Conservation (phyloP, 2,888 invertebrate genomes). For the Pocota personata region DNA sequence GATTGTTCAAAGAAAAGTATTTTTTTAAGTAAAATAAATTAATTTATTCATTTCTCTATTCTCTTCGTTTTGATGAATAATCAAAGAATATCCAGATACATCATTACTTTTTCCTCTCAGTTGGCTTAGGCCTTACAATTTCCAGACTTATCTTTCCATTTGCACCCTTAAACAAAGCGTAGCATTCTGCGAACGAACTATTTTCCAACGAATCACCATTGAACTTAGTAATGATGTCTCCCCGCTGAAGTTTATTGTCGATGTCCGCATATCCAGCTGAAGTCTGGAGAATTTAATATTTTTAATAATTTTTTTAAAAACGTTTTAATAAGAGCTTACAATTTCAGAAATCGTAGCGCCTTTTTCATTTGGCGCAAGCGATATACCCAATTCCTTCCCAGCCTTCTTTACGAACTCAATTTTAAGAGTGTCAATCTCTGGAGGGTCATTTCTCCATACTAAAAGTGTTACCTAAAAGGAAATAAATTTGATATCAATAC, state of each 20-base stretch:
- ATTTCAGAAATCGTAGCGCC: conserved; percentile 97
- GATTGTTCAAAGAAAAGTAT: too few species aligned
- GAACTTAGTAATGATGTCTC: conserved; percentile 94
- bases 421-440: conserved; percentile 89
- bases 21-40: not conserved
- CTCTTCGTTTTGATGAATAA: not conserved
- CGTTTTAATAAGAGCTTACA: conserved; percentile 85
- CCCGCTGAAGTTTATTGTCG: conserved; percentile 95
- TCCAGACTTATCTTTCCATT: conserved; percentile 92
- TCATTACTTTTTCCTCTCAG: conserved; percentile 67
- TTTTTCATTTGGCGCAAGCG: conserved; percentile 90
- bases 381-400: conserved; percentile 94
- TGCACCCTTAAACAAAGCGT: conserved; percentile 94
- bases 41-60: not conserved
- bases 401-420: conserved; percentile 94
- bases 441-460: conserved; percentile 91
- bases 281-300: conserved; percentile 84
- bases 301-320: not conserved
- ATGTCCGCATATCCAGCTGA: conserved; percentile 93
- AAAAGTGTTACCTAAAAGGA: conserved; percentile 91
- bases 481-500: too few species aligned
- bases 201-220: conserved; percentile 93
- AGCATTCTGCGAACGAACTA: conserved; percentile 92
- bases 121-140: conserved; percentile 92
- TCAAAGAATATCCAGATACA: not conserved